A percentile compares a stretch with the other conserved stretches of the same genome.
These are phyloP conservation scores for Perdita meconis DNA, from an alignment of 2,888 invertebrate genomes.

Conservation along the genomic window DNA sequence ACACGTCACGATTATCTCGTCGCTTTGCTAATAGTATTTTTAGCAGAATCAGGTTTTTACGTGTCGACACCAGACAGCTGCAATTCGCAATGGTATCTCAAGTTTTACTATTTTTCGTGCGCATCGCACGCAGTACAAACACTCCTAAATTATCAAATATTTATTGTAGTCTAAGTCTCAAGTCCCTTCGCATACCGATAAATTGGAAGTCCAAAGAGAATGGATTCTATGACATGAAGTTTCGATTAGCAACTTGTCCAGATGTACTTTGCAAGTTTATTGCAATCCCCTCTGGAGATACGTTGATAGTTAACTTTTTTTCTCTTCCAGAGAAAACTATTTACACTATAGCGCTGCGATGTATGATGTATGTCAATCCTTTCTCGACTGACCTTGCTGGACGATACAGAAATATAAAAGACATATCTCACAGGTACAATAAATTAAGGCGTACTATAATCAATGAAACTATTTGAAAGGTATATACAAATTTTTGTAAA, in stretches of 20 bases:
- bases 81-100: conserved; percentile 7
- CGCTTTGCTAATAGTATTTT: conserved; percentile 74
- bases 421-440: conserved; percentile 76
- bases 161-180: conserved; percentile 47
- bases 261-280: conserved; percentile 75
- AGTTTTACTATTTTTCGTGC: not conserved
- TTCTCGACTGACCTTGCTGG: conserved; percentile 71
- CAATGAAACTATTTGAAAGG: not conserved
- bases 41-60: conserved; percentile 76
- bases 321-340: conserved; percentile 47
- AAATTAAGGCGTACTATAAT: not conserved
- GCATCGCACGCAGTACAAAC: not conserved
- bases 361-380: conserved; percentile 76
- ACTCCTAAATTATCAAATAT: not conserved
- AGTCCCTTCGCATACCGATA: conserved; percentile 56
- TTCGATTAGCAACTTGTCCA: conserved; percentile 45
- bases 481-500: conserved; percentile 64
- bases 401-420: conserved; percentile 75
- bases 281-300: conserved; percentile 77
- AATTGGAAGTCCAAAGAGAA: conserved; percentile 67
- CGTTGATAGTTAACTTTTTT: conserved; percentile 75
- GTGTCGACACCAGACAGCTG: conserved; percentile 33
- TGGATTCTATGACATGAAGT: conserved; percentile 71
- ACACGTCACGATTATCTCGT: conserved; percentile 77
- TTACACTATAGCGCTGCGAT: conserved; percentile 69